Evolutionary conservation across 2,113 vertebrate genomes (phyloP), one percentile per base, ranked within the genome.

Genomic region (Heterotilapia buettikoferi): DNA sequence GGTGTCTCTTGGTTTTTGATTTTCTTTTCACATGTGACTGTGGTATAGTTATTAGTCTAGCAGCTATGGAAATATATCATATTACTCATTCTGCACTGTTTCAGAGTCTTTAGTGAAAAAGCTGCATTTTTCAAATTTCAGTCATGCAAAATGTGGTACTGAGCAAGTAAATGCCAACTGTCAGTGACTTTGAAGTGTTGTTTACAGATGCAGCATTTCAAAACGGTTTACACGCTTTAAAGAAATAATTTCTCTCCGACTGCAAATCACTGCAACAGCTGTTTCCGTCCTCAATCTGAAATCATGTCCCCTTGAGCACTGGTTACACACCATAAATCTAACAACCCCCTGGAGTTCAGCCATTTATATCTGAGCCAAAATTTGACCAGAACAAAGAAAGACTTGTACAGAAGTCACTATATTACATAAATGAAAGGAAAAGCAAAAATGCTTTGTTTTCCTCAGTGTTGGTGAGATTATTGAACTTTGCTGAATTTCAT

Each of bases 391-490:
- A 11, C 40, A 47, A 47, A 29, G 9, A 73, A 2, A 45, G 40
- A 76, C 14, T 7, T 45, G 9, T 7, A 47, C 24, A 2, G 68
- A 76, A 29, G 40, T 76, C 40, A 47, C 24, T 29, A 76, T 47
- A 29, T 76, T 19, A 47, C 14, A 47, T 45, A 11, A 47, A 18
- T 47, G 8, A 73, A 73, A 45, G 40, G 12, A 43, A 24, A 43
- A 3, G 21, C 21, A 5, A 6, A 73, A 10, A 2, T 8, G 21
- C 40, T 45, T 11, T 5, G 40, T 45, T 73, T 45, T 43, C 66
- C 40, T 45, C 1, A 0, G 3, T 73, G 40, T 73, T 26, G 0
- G 0, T 24, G 14, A 43, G 13, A 45, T 73, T 73, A 26, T 26
- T 45, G 5, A 45, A 45, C 40, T 36, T 73, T 73, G 38, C 2